A percentile compares a stretch with the other conserved stretches of the same genome.
Conservation (phyloP, 1,140 invertebrate genomes). For the Pararge aegeria region DNA sequence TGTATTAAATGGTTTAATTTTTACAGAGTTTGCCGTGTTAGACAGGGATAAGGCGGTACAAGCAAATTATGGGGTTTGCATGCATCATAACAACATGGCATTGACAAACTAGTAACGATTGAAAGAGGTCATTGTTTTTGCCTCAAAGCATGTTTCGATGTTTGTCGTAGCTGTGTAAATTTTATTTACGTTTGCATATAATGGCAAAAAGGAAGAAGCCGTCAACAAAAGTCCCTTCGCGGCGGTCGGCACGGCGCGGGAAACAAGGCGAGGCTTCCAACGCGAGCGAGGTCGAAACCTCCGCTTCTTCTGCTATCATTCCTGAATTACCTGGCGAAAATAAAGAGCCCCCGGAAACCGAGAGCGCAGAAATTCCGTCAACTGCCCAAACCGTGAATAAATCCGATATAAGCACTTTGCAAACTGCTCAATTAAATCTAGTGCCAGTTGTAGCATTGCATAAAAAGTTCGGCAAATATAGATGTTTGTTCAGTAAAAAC, state of each 20-base stretch:
- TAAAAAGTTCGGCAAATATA: slow-evolving; percentile 78
- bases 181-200: slow-evolving; percentile 55
- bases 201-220: slow-evolving; percentile 73
- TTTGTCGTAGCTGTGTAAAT: slow-evolving; percentile 24
- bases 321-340: slow-evolving; percentile 28
- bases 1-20: slow-evolving; percentile 15
- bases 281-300: slow-evolving; percentile 44
- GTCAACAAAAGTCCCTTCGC: slow-evolving; percentile 47
- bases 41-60: background rate
- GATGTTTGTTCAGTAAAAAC: slow-evolving; percentile 70
- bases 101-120: slow-evolving; percentile 49
- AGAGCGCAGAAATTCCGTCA: slow-evolving; percentile 16
- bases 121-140: slow-evolving; percentile 63
- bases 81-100: slow-evolving; percentile 39
- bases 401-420: slow-evolving; percentile 30
- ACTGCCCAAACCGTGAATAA: slow-evolving; percentile 28
- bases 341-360: slow-evolving; percentile 30
- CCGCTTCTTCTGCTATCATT: slow-evolving; percentile 35
- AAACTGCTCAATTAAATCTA: slow-evolving; percentile 35
- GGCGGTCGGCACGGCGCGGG: slow-evolving; percentile 58
- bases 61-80: background rate
- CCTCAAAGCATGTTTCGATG: slow-evolving; percentile 30
- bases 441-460: slow-evolving; percentile 58
- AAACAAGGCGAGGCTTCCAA: slow-evolving; percentile 44
- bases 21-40: background rate